Evolutionary conservation across 1,140 invertebrate species (phyloP), one percentile per base, ranked within the genome.

Genomic region (Atta colombica): DNA sequence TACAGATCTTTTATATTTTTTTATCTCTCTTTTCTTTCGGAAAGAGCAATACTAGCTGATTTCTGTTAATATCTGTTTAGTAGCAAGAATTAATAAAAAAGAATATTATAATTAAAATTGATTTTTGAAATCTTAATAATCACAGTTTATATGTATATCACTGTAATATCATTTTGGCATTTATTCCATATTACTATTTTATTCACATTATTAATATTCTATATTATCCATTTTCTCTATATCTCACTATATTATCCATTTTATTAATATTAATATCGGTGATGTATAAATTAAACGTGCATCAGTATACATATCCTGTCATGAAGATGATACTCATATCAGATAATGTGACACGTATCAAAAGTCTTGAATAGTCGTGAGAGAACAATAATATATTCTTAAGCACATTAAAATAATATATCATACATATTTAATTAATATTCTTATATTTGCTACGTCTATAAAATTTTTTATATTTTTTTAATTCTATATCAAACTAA

Each of bases 391-490:
- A 10, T 18, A 53, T 77, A 63, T 49, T 78, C 21, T 49, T 51
- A 6, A 78, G 18, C 25, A 10, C 25, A 12, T 65, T 49, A 31
- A 78, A 21, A 66, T n/a, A 49, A 66, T 66, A 51, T 45, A 45
- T 5, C 5, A 16, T n/a, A 14, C 1, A 45, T 77, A 45, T 68
- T 45, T 68, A 65, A 3, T 49, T 63, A 49, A 77, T 0, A 7
- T 45, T 61, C 3, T 16, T 4, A 45, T 45, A 18, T 18, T 66
- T 28, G 25, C 61, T 49, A 31, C 5, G 16, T 39, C 4, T 77
- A 63, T 55, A 74, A 55, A 74, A 16, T n/a, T 45, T 69, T 69
- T 6, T 58, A 39, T 35, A 75, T 14, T 55, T 75, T 58, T 75
- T 7, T 1, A 12, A 3, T 6, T 39, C 7, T n/a, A 10, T 39